These are phyloP conservation scores for Sebastiscus albofasciatus DNA, from an alignment of 2,797 vertebrate genomes.

Conservation along the genomic window DNA sequence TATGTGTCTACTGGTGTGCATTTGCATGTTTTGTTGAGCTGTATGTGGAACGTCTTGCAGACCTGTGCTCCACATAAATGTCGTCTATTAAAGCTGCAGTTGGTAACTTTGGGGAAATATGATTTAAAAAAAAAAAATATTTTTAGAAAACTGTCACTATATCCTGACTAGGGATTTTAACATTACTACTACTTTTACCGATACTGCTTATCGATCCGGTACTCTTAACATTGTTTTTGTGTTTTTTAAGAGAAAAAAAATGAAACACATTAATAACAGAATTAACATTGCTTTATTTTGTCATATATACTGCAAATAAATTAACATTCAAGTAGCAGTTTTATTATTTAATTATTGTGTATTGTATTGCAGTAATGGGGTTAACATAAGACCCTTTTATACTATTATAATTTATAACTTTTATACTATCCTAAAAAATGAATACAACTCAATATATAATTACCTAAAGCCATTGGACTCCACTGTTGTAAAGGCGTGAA, in stretches of 20 bases:
- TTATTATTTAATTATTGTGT: neutral
- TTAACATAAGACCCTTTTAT: neutral
- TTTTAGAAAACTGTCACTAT: neutral
- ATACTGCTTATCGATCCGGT: neutral
- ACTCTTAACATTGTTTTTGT: too few relatives aligned
- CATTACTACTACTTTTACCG: accelerated
- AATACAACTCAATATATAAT: too few relatives aligned
- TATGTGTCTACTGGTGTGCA: neutral
- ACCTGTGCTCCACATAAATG: neutral
- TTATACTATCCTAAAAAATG: too few relatives aligned
- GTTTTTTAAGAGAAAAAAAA: neutral
- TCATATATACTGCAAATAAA: neutral
- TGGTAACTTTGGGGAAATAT: neutral
- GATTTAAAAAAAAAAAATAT: neutral
- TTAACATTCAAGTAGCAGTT: neutral
- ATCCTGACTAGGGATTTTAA: too few relatives aligned
- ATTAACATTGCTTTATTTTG: neutral
- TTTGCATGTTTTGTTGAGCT: neutral
- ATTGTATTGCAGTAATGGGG: neutral
- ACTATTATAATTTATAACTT: neutral
- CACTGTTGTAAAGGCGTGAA: neutral
- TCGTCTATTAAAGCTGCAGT: neutral
- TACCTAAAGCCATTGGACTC: too few relatives aligned
- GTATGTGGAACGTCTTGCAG: neutral
- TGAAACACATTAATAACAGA: neutral